These are phyloP conservation scores for Lithophane ornitopus DNA, from an alignment of 2,888 invertebrate species.

Conservation along the genomic window DNA sequence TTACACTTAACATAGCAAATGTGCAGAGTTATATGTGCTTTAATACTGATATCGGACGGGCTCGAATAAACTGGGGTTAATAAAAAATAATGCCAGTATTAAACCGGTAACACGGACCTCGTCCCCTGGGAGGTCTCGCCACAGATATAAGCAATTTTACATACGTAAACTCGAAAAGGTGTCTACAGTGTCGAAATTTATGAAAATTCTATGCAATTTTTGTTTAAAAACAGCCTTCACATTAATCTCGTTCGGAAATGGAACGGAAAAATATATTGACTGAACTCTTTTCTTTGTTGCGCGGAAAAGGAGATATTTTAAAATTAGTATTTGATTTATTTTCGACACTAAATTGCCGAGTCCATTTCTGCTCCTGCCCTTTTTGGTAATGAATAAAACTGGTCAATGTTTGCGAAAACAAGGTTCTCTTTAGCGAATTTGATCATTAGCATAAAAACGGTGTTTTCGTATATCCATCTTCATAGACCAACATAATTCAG, in stretches of 20 bases:
- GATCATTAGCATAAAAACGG: conserved; percentile 39
- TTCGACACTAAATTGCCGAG: conserved; percentile 2
- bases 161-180: conserved; percentile 61
- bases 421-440: neutral
- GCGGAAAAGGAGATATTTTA: conserved; percentile 45
- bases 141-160: conserved; percentile 72
- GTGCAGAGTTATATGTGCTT: conserved; percentile 63
- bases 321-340: conserved; percentile 50
- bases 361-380: conserved; percentile 4
- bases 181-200: conserved; percentile 56
- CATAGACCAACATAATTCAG: conserved; percentile 68
- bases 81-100: conserved; percentile 83
- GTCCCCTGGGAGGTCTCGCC: conserved; percentile 72
- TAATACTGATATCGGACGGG: conserved; percentile 70
- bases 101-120: conserved; percentile 73
- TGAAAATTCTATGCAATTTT: conserved; percentile 63
- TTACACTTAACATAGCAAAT: conserved; percentile 62
- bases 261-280: conserved; percentile 59
- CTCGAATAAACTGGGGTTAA: conserved; percentile 74
- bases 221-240: conserved; percentile 50
- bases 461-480: conserved; percentile 52
- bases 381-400: neutral
- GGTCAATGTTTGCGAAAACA: conserved; percentile 11
- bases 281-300: conserved; percentile 53
- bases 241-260: conserved; percentile 58